These are phyloP conservation scores for Sigmodon hispidus DNA, from an alignment of 2,113 vertebrate species.

Conservation along the genomic window DNA sequence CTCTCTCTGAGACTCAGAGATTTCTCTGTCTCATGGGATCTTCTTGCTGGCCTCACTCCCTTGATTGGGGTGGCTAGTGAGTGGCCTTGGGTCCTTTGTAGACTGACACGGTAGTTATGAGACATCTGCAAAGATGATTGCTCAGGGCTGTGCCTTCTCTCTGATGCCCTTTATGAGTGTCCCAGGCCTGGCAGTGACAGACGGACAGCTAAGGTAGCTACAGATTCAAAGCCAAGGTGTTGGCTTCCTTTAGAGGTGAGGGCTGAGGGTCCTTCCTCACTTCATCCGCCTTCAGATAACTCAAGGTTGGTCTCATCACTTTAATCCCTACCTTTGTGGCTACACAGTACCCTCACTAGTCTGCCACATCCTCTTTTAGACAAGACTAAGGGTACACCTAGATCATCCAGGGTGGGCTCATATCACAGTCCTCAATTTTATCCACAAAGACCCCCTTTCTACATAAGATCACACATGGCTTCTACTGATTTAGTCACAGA, in stretches of 20 bases:
- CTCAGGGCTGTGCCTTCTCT: not conserved
- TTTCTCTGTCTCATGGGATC: not conserved
- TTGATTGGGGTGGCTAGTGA: accelerated
- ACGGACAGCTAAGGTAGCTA: not conserved
- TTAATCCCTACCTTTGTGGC: not conserved
- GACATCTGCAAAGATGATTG: accelerated
- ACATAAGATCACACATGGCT: not conserved
- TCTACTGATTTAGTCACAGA: not conserved
- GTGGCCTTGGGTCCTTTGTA: not conserved
- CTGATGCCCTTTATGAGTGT: accelerated
- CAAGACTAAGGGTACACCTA: not conserved
- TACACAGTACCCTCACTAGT: no score
- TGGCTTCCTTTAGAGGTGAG: not conserved
- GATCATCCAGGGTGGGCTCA: not conserved
- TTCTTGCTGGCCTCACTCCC: accelerated
- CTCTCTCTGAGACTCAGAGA: not conserved
- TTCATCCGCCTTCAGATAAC: not conserved
- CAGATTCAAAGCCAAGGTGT: not conserved
- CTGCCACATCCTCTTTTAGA: not conserved
- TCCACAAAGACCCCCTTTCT: not conserved
- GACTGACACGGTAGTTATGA: accelerated
- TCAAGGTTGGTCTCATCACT: not conserved
- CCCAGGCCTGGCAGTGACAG: not conserved
- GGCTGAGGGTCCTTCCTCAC: not conserved
- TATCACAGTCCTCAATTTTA: not conserved